phyloP scores from a whole-genome alignment of 2,888 invertebrate species.

The Acronicta psi region DNA sequence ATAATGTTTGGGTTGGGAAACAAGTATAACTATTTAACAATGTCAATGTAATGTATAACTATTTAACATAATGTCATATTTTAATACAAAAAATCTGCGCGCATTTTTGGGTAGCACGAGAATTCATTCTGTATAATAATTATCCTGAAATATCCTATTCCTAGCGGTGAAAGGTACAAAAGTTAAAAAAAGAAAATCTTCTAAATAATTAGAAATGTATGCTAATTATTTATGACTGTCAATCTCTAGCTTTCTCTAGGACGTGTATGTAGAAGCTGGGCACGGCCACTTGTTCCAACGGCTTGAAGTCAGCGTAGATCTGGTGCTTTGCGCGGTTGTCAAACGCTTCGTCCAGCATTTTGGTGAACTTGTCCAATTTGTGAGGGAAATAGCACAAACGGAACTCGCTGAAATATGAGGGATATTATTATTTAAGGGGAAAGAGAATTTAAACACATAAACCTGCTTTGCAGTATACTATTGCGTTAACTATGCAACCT shows the following conservation, averaged over 20 bases:
- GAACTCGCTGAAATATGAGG: slow-evolving; percentile 91
- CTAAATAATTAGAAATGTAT: neutral
- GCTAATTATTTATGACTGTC: neutral
- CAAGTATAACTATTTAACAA: no score
- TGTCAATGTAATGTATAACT: no score
- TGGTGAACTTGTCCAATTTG: slow-evolving; percentile 91
- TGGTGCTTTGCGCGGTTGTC: slow-evolving; percentile 90
- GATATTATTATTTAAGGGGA: neutral
- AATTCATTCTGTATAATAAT: no score
- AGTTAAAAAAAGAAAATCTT: no score
- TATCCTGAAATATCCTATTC: neutral
- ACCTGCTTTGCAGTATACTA: no score
- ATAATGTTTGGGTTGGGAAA: no score
- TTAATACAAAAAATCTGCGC: no score
- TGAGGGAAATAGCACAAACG: slow-evolving; percentile 97
- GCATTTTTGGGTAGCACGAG: no score
- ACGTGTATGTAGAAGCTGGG: slow-evolving; percentile 96
- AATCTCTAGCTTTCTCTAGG: slow-evolving; percentile 89
- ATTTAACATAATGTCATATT: no score
- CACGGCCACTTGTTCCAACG: slow-evolving; percentile 88
- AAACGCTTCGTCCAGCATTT: slow-evolving; percentile 92
- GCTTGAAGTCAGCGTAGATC: slow-evolving; percentile 95
- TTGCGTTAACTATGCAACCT: no score
- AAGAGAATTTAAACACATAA: no score
- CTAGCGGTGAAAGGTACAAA: neutral